These are phyloP conservation scores for Megaceryle torquata DNA, from an alignment of 2,113 vertebrate genomes.

Conservation along the genomic window DNA sequence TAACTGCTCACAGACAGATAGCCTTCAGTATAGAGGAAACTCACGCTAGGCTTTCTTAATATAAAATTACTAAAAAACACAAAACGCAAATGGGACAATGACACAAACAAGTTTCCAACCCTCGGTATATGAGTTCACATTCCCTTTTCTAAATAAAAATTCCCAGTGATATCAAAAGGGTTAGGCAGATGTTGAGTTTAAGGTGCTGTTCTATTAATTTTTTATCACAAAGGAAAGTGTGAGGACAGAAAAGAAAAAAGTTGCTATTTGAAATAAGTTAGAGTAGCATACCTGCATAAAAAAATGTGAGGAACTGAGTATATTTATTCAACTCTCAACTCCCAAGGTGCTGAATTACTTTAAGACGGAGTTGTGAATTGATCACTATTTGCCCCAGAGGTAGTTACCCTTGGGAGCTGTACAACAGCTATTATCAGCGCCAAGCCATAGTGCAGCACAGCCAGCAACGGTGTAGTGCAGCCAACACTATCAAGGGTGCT, in stretches of 20 bases:
- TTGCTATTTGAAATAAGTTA: not conserved
- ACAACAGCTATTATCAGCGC: rapidly evolving
- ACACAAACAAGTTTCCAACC: not conserved
- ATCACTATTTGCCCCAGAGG: rapidly evolving
- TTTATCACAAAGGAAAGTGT: not conserved
- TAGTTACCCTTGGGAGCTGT: rapidly evolving
- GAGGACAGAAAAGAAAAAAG: not conserved
- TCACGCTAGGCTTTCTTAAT: not conserved
- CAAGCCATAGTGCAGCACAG: rapidly evolving
- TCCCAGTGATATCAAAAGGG: not conserved
- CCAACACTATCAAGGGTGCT: not conserved
- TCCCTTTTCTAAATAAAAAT: not conserved
- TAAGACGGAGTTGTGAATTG: not conserved
- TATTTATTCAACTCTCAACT: not conserved
- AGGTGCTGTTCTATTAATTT: not conserved
- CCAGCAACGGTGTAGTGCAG: rapidly evolving
- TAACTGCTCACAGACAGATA: not conserved
- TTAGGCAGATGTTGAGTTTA: not conserved
- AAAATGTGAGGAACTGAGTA: rapidly evolving
- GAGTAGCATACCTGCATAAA: not conserved
- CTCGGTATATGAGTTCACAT: not conserved
- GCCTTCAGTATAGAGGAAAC: not conserved
- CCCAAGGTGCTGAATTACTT: not conserved
- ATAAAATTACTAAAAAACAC: not conserved
- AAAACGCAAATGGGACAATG: not conserved